These are phyloP conservation scores for Odontomyia ornata DNA, from an alignment of 2,888 invertebrate species.

Conservation along the genomic window DNA sequence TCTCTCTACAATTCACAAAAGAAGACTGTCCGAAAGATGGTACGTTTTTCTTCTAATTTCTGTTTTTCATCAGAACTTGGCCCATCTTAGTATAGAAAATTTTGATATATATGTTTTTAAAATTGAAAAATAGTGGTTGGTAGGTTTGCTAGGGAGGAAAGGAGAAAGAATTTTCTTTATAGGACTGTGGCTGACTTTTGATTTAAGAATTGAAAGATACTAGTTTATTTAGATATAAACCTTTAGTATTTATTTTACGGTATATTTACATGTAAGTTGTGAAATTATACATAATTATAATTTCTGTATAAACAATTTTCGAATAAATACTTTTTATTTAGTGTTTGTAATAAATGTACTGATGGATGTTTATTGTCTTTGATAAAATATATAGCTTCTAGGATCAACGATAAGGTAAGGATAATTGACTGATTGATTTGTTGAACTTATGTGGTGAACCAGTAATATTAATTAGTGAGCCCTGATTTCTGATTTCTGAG, in stretches of 20 bases:
- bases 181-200: constrained; percentile 44
- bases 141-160: background rate
- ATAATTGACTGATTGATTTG: too few relatives aligned
- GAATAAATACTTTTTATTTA: background rate
- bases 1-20: background rate
- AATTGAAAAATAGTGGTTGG: background rate
- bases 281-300: constrained; percentile 24
- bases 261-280: background rate
- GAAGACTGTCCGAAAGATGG: background rate
- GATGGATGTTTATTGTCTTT: too few relatives aligned
- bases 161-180: constrained; percentile 22
- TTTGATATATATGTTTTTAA: background rate
- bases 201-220: background rate
- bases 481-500: too few relatives aligned
- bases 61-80: constrained; percentile 44
- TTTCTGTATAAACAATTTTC: constrained; percentile 33
- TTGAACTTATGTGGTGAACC: too few relatives aligned
- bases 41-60: too few relatives aligned
- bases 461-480: too few relatives aligned
- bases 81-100: constrained; percentile 34
- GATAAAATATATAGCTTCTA: too few relatives aligned
- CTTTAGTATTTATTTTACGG: constrained; percentile 32
- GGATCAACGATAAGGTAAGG: too few relatives aligned
- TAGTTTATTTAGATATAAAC: constrained; percentile 1
- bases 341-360: constrained; percentile 1